A percentile compares a stretch with the other conserved stretches of the same genome.
These are phyloP conservation scores for Drosophila bifasciata DNA, from an alignment of 1,140 invertebrate species.

Conservation along the genomic window DNA sequence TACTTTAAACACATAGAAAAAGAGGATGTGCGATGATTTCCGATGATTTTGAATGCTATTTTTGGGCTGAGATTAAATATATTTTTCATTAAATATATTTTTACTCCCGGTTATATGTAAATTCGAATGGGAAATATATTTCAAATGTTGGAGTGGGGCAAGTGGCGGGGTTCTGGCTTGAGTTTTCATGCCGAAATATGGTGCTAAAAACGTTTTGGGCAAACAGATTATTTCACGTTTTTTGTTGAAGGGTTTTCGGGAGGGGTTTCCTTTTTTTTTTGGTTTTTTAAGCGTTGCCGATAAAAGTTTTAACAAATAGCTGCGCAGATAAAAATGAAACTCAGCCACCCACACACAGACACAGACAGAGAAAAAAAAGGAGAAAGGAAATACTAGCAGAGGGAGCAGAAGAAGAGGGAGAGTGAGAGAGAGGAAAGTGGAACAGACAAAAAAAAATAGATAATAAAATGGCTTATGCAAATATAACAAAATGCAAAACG, in stretches of 20 bases:
- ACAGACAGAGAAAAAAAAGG: constrained; percentile 18
- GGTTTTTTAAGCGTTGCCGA: constrained; percentile 71
- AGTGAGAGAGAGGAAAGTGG: constrained; percentile 11
- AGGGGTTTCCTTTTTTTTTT: constrained; percentile 27
- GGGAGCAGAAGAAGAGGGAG: constrained; percentile 12
- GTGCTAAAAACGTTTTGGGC: constrained; percentile 63
- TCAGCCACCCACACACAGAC: constrained; percentile 19
- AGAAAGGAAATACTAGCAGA: background rate
- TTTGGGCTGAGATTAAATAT: no score
- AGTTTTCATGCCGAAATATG: constrained; percentile 51
- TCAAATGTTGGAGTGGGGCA: background rate
- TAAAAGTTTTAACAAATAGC: constrained; percentile 82
- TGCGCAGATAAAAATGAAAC: constrained; percentile 63
- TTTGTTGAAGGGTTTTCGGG: constrained; percentile 20
- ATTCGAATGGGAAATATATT: constrained; percentile 21
- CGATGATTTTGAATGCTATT: background rate
- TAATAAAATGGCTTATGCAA: constrained; percentile 80
- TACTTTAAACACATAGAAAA: constrained; percentile 1
- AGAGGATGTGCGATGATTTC: no score
- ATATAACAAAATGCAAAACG: constrained; percentile 60
- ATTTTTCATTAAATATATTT: background rate
- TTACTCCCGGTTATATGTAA: constrained; percentile 31
- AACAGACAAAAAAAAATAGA: constrained; percentile 47
- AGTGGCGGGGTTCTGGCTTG: background rate
- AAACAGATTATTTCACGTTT: constrained; percentile 70